Evolutionary conservation across 2,797 vertebrate species (phyloP), one percentile per base, ranked within the genome.

Genomic region (Nothura maculosa): DNA sequence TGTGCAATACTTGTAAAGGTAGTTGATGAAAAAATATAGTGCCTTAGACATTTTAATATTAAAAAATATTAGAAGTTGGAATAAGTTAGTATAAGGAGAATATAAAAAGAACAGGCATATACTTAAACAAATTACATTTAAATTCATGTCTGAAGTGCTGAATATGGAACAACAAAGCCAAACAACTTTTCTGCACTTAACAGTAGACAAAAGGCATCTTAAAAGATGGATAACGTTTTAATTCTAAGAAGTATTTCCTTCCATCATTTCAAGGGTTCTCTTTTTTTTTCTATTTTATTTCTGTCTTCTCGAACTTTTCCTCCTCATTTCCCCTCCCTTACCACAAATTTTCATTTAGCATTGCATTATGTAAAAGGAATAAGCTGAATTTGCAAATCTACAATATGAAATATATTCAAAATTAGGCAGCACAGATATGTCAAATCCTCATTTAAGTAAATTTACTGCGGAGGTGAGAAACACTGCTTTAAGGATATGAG

Each of bases 121-220:
- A 18, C 18, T 86, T 48, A 78, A 2, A 72, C 0, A 84, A 81
- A 42, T 30, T 38, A 28, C 5, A 32, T 87, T 57, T 64, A 55
- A 68, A 60, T 87, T 81, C n/a, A 52, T 6, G 9, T 76, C 61
- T 52, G 30, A 64, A 87, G 7, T 52, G 67, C 4, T 79, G 20
- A 85, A 72, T 75, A 64, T 16, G 18, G 11, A 93, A 47, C 14
- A 70, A 21, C 22, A 93, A 85, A 82, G 36, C 5, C 20, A 75
- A 81, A 84, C 17, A 10, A 5, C 4, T 12, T 60, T 34, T 70
- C 38, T 89, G 32, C 27, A 52, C 0, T 54, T 54, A 32, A 25
- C 40, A 42, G 54, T 45, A 60, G 10, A 4, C 14, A 91, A 61
- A 4, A 63, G 50, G 4, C 2, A 85, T 2, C 28, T 68, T 84